Evolutionary conservation across 2,888 invertebrate genomes (phyloP).

Genomic region (Marasmarcha lunaedactyla): DNA sequence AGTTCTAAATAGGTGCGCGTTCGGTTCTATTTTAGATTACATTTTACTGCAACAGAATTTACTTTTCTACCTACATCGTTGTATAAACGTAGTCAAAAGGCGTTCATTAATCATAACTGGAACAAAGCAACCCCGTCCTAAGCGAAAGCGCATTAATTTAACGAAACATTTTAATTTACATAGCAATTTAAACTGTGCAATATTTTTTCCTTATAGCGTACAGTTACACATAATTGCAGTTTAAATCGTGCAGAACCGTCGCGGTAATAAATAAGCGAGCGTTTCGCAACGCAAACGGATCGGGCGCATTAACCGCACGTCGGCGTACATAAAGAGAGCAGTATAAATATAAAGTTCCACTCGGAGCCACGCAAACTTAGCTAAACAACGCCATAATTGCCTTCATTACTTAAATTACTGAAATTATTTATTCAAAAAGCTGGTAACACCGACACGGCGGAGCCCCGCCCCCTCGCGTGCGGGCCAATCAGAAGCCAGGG

Average conservation of each 20-base stretch:
- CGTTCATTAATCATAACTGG: no score
- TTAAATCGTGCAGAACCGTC: slow-evolving; percentile 61
- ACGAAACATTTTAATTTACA: slow-evolving; percentile 1
- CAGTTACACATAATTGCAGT: slow-evolving; percentile 60
- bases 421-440: slow-evolving; percentile 72
- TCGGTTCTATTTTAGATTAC: no score
- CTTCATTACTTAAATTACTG: slow-evolving; percentile 72
- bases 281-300: slow-evolving; percentile 65
- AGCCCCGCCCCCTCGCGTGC: slow-evolving; percentile 32
- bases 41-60: no score
- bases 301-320: slow-evolving; percentile 67
- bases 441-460: slow-evolving; percentile 48
- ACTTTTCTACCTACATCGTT: no score
- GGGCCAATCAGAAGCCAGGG: background rate
- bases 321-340: slow-evolving; percentile 69
- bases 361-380: slow-evolving; percentile 68
- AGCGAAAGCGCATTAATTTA: background rate
- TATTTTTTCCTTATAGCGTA: slow-evolving; percentile 53
- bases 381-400: slow-evolving; percentile 72
- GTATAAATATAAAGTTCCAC: slow-evolving; percentile 70
- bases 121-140: no score
- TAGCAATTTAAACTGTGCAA: slow-evolving; percentile 32
- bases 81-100: no score
- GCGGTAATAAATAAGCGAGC: slow-evolving; percentile 57
- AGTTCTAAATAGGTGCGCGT: no score